Conservation (phyloP, 1,140 invertebrate species). For the Diuraphis noxia region DNA sequence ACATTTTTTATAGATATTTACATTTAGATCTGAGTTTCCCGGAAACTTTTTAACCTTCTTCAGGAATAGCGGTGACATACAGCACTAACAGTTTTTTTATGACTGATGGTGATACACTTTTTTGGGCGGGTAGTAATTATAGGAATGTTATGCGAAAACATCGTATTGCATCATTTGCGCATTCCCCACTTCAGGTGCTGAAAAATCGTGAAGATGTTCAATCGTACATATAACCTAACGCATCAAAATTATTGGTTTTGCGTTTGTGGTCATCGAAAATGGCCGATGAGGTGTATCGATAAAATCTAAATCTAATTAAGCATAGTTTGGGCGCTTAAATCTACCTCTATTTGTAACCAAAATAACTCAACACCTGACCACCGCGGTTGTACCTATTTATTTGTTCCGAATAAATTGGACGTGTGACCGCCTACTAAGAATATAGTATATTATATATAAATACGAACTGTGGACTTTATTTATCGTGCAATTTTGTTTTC, state of each 20-base stretch:
- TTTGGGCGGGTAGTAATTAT: too few relatives aligned
- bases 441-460: not conserved
- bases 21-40: not conserved
- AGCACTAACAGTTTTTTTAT: not conserved
- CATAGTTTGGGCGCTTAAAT: not conserved
- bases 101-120: not conserved
- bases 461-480: not conserved
- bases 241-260: not conserved
- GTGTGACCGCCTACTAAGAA: not conserved
- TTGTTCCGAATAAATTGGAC: constrained; percentile 10
- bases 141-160: not conserved
- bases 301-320: constrained; percentile 17
- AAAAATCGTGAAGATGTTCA: constrained; percentile 3
- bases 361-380: not conserved
- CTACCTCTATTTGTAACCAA: not conserved
- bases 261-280: not conserved
- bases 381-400: constrained; percentile 14
- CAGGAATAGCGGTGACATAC: not conserved
- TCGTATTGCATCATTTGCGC: not conserved
- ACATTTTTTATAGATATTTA: not conserved
- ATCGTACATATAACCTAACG: not conserved
- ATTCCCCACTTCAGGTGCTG: not conserved
- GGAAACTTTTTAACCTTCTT: not conserved
- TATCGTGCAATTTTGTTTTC: not conserved
- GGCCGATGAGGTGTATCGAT: too few relatives aligned